phyloP scores from a whole-genome alignment of 2,888 invertebrate genomes.

The Mesorhabditis spiculigera region DNA sequence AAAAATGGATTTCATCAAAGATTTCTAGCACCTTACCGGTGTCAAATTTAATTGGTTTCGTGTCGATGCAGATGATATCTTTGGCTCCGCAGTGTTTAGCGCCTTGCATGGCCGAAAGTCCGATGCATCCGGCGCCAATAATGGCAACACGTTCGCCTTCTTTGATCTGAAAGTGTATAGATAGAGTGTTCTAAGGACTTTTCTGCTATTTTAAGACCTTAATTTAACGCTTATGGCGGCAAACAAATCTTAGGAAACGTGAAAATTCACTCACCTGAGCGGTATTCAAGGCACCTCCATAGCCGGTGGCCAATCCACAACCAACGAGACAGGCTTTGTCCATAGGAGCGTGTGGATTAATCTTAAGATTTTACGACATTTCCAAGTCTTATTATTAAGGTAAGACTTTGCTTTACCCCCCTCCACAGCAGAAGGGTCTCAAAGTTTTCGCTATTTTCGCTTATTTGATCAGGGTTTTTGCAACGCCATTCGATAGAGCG shows the following conservation, averaged over 20 bases:
- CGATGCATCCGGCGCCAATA: conserved; percentile 2
- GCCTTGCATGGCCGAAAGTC: not conserved
- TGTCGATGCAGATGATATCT: conserved; percentile 4
- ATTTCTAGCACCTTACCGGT: not conserved
- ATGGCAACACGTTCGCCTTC: not conserved
- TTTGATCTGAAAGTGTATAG: not conserved
- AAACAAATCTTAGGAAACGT: not conserved
- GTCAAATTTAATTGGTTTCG: not conserved
- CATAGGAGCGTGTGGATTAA: conserved; percentile 75
- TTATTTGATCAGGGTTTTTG: too few species aligned
- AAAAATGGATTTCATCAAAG: too few species aligned
- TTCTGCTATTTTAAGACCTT: too few species aligned
- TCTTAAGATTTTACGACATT: too few species aligned
- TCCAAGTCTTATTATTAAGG: too few species aligned
- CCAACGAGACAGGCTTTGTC: conserved; percentile 83
- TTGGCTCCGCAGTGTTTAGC: not conserved
- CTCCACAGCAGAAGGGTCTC: too few species aligned
- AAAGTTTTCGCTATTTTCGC: too few species aligned
- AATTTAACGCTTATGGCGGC: too few species aligned
- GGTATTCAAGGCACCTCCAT: conserved; percentile 84
- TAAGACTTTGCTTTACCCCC: too few species aligned
- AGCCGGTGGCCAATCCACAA: conserved; percentile 87
- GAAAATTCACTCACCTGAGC: conserved; percentile 67
- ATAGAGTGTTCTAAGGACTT: not conserved
- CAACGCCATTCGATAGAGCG: too few species aligned